phyloP scores from a whole-genome alignment of 2,797 vertebrate species.

The Alectoris magna region DNA sequence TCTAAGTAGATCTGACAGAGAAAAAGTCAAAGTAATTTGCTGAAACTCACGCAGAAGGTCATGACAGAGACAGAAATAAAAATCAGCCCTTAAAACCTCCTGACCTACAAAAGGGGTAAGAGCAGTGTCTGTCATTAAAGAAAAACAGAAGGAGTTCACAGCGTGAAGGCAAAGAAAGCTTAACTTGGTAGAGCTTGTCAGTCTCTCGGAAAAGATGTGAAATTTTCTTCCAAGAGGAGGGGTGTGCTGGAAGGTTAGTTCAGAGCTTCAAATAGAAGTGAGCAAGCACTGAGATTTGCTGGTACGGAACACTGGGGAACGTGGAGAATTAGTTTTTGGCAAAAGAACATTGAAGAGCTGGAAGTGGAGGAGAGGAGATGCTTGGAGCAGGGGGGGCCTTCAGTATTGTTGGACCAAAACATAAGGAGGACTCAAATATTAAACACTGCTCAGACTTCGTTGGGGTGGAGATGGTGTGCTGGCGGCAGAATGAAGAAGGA shows the following conservation, averaged over 20 bases:
- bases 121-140: constrained; percentile 8
- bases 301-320: constrained; percentile 2
- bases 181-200: constrained; percentile 31
- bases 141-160: neutral
- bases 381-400: neutral
- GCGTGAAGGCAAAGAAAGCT: neutral
- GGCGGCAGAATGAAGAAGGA: neutral
- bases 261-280: constrained; percentile 30
- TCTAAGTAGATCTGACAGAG: constrained; percentile 4
- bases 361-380: neutral
- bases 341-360: neutral
- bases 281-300: constrained; percentile 18
- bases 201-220: constrained; percentile 39
- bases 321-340: neutral
- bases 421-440: neutral
- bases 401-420: neutral
- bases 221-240: constrained; percentile 29
- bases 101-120: constrained; percentile 28
- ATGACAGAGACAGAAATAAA: constrained; percentile 13
- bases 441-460: neutral
- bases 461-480: neutral
- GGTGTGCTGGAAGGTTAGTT: constrained; percentile 26
- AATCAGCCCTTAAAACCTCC: constrained; percentile 19
- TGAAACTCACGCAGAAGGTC: constrained; percentile 28
- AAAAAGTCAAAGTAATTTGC: constrained; percentile 19